Conservation (phyloP, 2,797 vertebrate genomes). For the Halcyon smyrnensis region DNA sequence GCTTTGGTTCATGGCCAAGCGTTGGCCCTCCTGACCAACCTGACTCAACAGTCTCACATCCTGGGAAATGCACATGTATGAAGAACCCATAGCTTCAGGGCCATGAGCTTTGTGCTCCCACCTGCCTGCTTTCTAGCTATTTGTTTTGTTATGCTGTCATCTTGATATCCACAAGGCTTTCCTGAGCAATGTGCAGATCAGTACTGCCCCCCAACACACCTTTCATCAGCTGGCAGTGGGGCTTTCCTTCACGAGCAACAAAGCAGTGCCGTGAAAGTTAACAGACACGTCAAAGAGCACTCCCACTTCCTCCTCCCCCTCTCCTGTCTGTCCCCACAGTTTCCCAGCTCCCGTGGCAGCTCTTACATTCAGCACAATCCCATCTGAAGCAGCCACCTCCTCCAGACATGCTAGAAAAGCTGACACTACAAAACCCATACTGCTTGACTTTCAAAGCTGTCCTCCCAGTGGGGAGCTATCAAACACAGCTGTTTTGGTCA, state of each 20-base stretch:
- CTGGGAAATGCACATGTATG: background rate
- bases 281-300: background rate
- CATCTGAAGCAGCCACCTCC: background rate
- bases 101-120: background rate
- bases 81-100: background rate
- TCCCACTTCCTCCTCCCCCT: background rate
- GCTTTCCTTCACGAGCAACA: background rate
- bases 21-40: background rate
- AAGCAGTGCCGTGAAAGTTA: background rate
- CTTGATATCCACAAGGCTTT: background rate
- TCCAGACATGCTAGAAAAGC: background rate
- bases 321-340: background rate
- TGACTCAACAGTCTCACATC: background rate
- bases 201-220: rapidly evolving
- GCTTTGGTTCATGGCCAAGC: background rate
- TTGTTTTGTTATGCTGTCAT: background rate
- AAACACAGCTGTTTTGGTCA: background rate
- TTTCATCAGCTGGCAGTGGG: background rate
- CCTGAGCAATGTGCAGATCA: background rate
- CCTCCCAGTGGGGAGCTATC: background rate
- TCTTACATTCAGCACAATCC: background rate
- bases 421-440: background rate
- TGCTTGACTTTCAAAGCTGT: background rate
- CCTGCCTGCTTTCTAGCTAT: background rate
- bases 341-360: background rate